Conservation (phyloP, 2,113 vertebrate genomes). For the Plectropomus leopardus region DNA sequence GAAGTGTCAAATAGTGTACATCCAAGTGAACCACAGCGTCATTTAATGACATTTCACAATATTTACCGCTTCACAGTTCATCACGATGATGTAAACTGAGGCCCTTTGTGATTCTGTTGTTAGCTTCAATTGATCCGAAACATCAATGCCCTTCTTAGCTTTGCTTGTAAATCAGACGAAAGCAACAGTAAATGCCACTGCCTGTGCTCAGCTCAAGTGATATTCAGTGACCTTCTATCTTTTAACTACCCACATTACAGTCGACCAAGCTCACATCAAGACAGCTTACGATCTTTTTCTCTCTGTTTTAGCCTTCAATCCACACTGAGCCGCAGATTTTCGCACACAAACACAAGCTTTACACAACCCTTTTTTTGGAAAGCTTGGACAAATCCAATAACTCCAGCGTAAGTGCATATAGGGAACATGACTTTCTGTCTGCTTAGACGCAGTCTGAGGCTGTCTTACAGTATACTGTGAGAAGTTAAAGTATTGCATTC, state of each 20-base stretch:
- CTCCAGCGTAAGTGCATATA: neutral
- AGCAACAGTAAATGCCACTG: conserved; percentile 13
- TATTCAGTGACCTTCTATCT: neutral
- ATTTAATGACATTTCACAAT: conserved; percentile 53
- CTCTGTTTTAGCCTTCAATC: neutral
- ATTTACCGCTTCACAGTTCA: conserved; percentile 48
- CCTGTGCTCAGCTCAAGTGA: neutral
- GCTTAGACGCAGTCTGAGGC: no score
- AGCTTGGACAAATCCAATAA: neutral
- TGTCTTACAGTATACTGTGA: neutral
- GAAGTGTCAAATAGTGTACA: conserved; percentile 20
- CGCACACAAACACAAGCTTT: neutral
- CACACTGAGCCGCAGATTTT: neutral
- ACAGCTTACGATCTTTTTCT: neutral
- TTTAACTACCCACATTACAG: neutral
- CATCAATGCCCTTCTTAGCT: neutral
- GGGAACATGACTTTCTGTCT: neutral
- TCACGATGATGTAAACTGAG: conserved; percentile 29
- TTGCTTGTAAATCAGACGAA: conserved; percentile 15
- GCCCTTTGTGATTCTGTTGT: conserved; percentile 2
- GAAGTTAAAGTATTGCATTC: neutral
- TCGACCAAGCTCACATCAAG: neutral
- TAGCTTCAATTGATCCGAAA: conserved; percentile 35
- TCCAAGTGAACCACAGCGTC: conserved; percentile 18
- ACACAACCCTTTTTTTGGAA: neutral